Base-by-base conservation (phyloP, 2,113 vertebrate genomes). In the Oplegnathus fasciatus region DNA sequence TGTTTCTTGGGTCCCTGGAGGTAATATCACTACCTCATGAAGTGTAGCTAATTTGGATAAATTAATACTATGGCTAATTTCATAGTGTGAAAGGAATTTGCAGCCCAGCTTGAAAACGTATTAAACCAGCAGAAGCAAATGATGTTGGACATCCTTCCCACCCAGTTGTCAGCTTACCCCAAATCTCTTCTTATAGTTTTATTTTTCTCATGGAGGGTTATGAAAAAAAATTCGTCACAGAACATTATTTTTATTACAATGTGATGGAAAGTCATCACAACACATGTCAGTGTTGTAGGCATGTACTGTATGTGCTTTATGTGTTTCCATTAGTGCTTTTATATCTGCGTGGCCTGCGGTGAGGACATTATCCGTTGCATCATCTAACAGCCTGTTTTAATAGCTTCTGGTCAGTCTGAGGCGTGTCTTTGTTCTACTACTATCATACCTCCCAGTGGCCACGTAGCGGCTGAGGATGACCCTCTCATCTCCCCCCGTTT, bases 151-250 rank as follows among this genome's bases (percentile, higher is more conserved):
- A 73, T 75, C 73, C 46, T 60, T 78, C 28, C 60, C 24, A 50
- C 37, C 65, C 72, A 57, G 24, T 80, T 70, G 83, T 74, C 68
- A 66, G 42, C 81, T 84, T 48, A 67, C 1, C 4, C 5, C 11
- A 71, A 54, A 65, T 86, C 30, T 84, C 26, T 69, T 76, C 77
- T 74, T 57, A 11, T 46, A 15, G 14, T 83, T 88, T 76, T 40
- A 61, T 73, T 85, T 79, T 71, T 30, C 28, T 66, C 20, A 60
- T 46, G 17, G 3, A 74, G 15, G 20, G 14, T 82, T 76, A 82
- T 86, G 57, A 88, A 84, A 88, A n/a, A 76, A 46, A 28, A 37
- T 80, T 69, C 73, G 68, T 88, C 46, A 74, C 48, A 58, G 28
- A 55, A n/a, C 50, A 79, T 44, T 40, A 20, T 69, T 76, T 80